Base-by-base conservation (phyloP, 2,888 invertebrate genomes). In the Bombylius major region DNA sequence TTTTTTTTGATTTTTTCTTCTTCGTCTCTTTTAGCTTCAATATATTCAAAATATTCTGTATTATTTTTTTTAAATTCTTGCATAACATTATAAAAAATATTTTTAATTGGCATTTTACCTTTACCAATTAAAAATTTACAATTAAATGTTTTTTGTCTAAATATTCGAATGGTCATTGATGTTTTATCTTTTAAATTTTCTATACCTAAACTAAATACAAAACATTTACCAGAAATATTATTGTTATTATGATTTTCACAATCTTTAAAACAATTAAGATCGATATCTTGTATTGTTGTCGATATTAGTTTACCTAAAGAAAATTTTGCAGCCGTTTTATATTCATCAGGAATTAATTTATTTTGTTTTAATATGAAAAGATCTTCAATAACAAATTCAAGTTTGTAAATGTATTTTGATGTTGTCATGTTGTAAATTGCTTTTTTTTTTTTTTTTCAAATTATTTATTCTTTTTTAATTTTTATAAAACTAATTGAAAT, bases 371-470 rank as follows among this genome's bases (percentile, higher is more conserved):
- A 69, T 39, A 73, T 68, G 33, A 72, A 54, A 49, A 73, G 57
- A 59, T 73, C 72, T 49, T 72, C 72, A 53, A 73, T 64, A 54
- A 71, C 69, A 59, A 73, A 70, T 59, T 73, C 73, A 47, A 72
- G 66, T 70, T 69, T 70, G 59, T 70, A 73, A 56, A 73, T 64
- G 46, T 69, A 67, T 65, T 67, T 69, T 65, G 65, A 65, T 50
- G 66, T 62, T 50, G 66, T 62, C 68, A 65, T 67, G 61, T 61
- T 58, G 12, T 11, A 47, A 47, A 33, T 44, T n/a, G 36, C 8
- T 44, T 44, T 47, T 23, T 7, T 31, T 47, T 23, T 23, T 47
- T n/a, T n/a, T n/a, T n/a, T n/a, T n/a, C n/a, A n/a, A n/a, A n/a
- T n/a, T n/a, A n/a, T n/a, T n/a, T n/a, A n/a, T n/a, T 5, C 8